Base-by-base conservation (phyloP, 2,113 vertebrate species). In the Fulica atra region DNA sequence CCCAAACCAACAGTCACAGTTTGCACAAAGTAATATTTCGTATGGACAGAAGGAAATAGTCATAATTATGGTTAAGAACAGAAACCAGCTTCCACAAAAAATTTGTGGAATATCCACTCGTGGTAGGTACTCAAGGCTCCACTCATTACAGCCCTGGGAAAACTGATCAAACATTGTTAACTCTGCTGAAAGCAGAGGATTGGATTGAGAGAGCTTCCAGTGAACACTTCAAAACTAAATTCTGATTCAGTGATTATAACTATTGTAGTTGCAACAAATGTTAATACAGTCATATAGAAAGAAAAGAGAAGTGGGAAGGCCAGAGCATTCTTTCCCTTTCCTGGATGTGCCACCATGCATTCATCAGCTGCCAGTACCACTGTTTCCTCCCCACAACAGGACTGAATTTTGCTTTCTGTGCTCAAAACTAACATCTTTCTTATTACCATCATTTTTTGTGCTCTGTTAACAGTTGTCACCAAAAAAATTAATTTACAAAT, bases 1-100 rank as follows among this genome's bases (percentile, higher is more conserved):
- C 57, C n/a, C 13, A 68, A 72, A 91, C 57, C 42, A 70, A 13
- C 2, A 36, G 25, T 5, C 0, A 0, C 21, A 42, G 24, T 57
- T 70, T 44, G 15, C 8, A 64, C 29, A 42, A 88, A 63, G 7
- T 7, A 35, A 5, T 38, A 48, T 42, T 89, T 69, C 5, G 5
- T 64, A 36, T 17, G 26, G 33, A 61, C 3, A 48, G 15, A 24
- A 69, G 15, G 20, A 42, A 76, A 86, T 65, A 38, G 23, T 69
- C 24, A 21, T n/a, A 8, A 65, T 21, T 21, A 65, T 11, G 8
- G 6, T 19, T 72, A 93, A 87, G 36, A 73, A 74, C 5, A 65
- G n/a, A 84, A 89, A 81, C 1, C 17, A 57, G 19, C 6, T 81
- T 70, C 7, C 10, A 53, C 10, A n/a, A 66, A 71, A 33, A 31